Conservation (phyloP, 2,113 vertebrate species). For the Lasiurus cinereus region DNA sequence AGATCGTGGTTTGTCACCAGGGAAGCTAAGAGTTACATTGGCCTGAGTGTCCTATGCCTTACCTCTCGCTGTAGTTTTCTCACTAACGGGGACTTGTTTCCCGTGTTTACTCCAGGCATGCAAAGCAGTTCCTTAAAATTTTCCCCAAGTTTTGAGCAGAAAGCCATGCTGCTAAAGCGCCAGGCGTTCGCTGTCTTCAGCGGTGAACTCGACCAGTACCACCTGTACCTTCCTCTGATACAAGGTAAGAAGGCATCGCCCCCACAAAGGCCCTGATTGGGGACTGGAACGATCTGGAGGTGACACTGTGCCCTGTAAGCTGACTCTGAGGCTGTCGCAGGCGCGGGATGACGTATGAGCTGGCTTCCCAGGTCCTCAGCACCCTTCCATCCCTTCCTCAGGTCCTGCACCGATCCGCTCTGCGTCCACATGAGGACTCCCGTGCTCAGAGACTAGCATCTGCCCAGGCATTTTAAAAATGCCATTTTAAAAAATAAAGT, state of each 20-base stretch:
- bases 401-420: too few species aligned
- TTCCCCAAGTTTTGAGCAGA: conserved; percentile 94
- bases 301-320: not conserved
- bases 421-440: not conserved
- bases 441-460: not conserved
- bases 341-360: too few species aligned
- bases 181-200: conserved; percentile 98
- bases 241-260: conserved; percentile 90
- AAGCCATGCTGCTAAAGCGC: conserved; percentile 96
- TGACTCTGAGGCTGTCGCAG: too few species aligned
- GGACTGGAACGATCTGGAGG: not conserved
- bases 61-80: not conserved
- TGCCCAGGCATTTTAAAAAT: not conserved
- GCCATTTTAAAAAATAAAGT: not conserved
- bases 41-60: too few species aligned
- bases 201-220: conserved; percentile 97
- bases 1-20: not conserved
- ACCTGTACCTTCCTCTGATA: conserved; percentile 96
- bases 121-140: conserved; percentile 96
- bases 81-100: not conserved
- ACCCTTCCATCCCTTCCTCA: too few species aligned
- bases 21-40: not conserved
- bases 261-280: too few species aligned
- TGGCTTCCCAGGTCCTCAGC: too few species aligned
- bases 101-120: conserved; percentile 89